phyloP scores from a whole-genome alignment of 2,797 vertebrate genomes.

The Lutjanus campechanus region DNA sequence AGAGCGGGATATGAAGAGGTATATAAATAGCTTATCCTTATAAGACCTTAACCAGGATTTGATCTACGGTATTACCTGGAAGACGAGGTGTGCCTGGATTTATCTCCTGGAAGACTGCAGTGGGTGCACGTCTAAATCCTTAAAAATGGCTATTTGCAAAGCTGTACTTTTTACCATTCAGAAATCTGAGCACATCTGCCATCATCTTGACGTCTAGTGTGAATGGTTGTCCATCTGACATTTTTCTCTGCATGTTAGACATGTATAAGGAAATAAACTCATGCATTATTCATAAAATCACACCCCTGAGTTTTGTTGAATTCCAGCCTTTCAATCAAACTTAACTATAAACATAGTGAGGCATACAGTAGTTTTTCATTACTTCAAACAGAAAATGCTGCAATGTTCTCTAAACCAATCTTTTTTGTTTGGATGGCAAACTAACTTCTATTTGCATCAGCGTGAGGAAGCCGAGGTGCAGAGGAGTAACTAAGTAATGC shows the following conservation, averaged over 20 bases:
- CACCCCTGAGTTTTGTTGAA: slow-evolving; percentile 22
- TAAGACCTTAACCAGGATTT: slow-evolving; percentile 65
- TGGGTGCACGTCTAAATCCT: slow-evolving; percentile 53
- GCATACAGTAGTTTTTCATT: slow-evolving; percentile 8
- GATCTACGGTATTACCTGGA: slow-evolving; percentile 68
- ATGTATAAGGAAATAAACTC: slow-evolving; percentile 36
- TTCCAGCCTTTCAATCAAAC: slow-evolving; percentile 26
- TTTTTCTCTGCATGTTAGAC: slow-evolving; percentile 35
- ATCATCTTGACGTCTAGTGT: slow-evolving; percentile 27
- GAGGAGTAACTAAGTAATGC: slow-evolving; percentile 1
- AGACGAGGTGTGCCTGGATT: slow-evolving; percentile 47
- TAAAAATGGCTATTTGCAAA: slow-evolving; percentile 56
- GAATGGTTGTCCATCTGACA: slow-evolving; percentile 33
- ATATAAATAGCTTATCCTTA: slow-evolving; percentile 75
- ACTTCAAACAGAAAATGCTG: slow-evolving; percentile 8
- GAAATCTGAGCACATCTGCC: slow-evolving; percentile 50
- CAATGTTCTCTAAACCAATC: neutral
- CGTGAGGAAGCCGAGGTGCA: slow-evolving; percentile 10
- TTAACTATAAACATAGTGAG: slow-evolving; percentile 16
- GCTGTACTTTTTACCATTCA: slow-evolving; percentile 20
- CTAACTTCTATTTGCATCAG: slow-evolving; percentile 16
- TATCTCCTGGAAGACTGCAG: slow-evolving; percentile 53
- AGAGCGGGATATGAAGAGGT: slow-evolving; percentile 57
- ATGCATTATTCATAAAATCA: slow-evolving; percentile 55
- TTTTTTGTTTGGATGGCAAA: slow-evolving; percentile 29